A percentile compares a stretch with the other conserved stretches of the same genome.
These are phyloP conservation scores for Catharus bicknelli DNA, from an alignment of 2,113 vertebrate genomes.

Conservation along the genomic window DNA sequence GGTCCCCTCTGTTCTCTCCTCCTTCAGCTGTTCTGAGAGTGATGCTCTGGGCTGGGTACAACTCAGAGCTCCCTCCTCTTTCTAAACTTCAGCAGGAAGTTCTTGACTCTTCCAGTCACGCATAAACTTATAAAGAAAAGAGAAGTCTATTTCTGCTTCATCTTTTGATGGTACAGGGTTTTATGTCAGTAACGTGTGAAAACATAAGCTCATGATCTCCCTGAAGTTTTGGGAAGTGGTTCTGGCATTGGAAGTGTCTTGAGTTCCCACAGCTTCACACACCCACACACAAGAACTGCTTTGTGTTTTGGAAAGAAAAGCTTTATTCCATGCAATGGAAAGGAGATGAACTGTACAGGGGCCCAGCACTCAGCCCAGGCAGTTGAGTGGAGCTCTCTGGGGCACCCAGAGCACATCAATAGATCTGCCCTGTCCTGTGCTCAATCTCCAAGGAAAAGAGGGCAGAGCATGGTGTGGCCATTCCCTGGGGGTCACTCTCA, in stretches of 20 bases:
- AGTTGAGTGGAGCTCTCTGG: too few species aligned
- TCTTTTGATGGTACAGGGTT: neutral
- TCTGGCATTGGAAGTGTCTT: neutral
- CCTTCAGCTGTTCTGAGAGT: neutral
- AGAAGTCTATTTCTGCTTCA: neutral
- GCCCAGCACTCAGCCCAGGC: too few species aligned
- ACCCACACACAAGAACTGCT: too few species aligned
- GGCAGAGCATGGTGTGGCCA: too few species aligned
- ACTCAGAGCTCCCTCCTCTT: neutral
- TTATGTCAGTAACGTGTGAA: neutral
- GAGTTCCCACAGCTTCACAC: neutral
- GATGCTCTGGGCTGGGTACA: fast-evolving
- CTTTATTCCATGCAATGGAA: too few species aligned
- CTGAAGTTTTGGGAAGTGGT: neutral
- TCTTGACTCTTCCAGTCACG: neutral
- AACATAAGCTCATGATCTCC: fast-evolving
- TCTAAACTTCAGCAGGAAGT: neutral
- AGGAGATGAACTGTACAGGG: too few species aligned
- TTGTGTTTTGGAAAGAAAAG: too few species aligned
- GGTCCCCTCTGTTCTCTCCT: neutral
- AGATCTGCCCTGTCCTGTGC: too few species aligned
- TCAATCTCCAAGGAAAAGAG: too few species aligned
- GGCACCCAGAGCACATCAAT: too few species aligned
- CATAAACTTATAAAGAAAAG: fast-evolving
- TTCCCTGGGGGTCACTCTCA: too few species aligned